A percentile compares a stretch with the other conserved stretches of the same genome.
Conservation (phyloP, 2,888 invertebrate species). For the Eupithecia tripunctaria region DNA sequence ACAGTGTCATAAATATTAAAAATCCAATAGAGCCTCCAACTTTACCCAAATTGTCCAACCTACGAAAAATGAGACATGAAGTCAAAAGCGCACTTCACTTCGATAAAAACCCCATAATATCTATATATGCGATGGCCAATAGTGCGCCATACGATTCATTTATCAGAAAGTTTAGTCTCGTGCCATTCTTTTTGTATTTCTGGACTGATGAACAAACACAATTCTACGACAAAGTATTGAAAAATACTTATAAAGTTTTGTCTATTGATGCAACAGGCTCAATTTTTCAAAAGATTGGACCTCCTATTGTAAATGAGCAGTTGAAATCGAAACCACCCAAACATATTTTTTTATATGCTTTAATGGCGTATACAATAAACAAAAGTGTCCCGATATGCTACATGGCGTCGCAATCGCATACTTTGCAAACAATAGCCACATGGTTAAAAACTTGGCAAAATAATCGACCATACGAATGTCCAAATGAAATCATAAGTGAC, state of each 20-base stretch:
- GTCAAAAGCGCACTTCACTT: background rate
- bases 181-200: slow-evolving; percentile 6
- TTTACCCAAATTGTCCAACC: background rate
- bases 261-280: background rate
- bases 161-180: slow-evolving; percentile 1
- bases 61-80: background rate
- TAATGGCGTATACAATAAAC: background rate
- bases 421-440: too few relatives aligned
- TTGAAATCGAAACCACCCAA: background rate
- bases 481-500: too few relatives aligned
- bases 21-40: background rate
- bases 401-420: too few relatives aligned
- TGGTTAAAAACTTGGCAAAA: too few relatives aligned
- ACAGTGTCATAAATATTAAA: too few relatives aligned
- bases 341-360: background rate
- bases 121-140: background rate
- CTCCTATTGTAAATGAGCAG: background rate
- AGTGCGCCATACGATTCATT: background rate
- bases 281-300: background rate
- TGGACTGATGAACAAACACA: background rate
- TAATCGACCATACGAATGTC: too few relatives aligned
- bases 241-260: background rate
- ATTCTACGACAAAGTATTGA: slow-evolving; percentile 3
- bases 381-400: too few relatives aligned
- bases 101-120: slow-evolving; percentile 1